Conservation (phyloP, 1,140 invertebrate species). For the Euglossa dilemma region DNA sequence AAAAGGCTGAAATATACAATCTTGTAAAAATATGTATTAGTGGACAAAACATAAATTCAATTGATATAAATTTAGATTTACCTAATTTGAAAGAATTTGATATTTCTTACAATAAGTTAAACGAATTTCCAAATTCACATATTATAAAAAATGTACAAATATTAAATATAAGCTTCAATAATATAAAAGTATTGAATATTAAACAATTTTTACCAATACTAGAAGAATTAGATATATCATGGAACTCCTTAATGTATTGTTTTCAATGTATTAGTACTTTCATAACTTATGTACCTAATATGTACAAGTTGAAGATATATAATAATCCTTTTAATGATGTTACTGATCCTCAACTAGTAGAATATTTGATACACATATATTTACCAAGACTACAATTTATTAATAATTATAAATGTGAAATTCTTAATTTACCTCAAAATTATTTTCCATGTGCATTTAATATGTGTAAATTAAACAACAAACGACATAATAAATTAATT, state of each 20-base stretch:
- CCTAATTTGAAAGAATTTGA: slow-evolving; percentile 53
- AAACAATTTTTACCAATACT: slow-evolving; percentile 16
- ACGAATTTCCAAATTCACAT: slow-evolving; percentile 46
- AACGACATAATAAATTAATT: slow-evolving; percentile 18
- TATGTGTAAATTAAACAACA: slow-evolving; percentile 19
- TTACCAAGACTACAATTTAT: slow-evolving; percentile 42
- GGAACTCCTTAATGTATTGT: slow-evolving; percentile 53
- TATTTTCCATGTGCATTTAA: slow-evolving; percentile 35
- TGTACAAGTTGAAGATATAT: slow-evolving; percentile 45
- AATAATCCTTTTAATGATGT: slow-evolving; percentile 62
- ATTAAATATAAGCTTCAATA: slow-evolving; percentile 55
- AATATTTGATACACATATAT: slow-evolving; percentile 6
- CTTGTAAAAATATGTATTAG: slow-evolving; percentile 46
- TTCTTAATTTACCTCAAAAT: slow-evolving; percentile 15
- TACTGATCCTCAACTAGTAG: slow-evolving; percentile 9
- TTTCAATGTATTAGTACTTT: slow-evolving; percentile 38
- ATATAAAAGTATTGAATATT: slow-evolving; percentile 43
- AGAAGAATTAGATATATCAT: slow-evolving; percentile 55
- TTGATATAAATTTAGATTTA: slow-evolving; percentile 37
- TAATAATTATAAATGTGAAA: slow-evolving; percentile 22
- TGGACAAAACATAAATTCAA: slow-evolving; percentile 41
- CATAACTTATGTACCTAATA: slow-evolving; percentile 31
- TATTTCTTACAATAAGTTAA: slow-evolving; percentile 52
- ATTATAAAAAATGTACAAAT: slow-evolving; percentile 42
- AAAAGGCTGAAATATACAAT: slow-evolving; percentile 12